Evolutionary conservation across 2,888 invertebrate species (phyloP).

Genomic region (Elegia similella): DNA sequence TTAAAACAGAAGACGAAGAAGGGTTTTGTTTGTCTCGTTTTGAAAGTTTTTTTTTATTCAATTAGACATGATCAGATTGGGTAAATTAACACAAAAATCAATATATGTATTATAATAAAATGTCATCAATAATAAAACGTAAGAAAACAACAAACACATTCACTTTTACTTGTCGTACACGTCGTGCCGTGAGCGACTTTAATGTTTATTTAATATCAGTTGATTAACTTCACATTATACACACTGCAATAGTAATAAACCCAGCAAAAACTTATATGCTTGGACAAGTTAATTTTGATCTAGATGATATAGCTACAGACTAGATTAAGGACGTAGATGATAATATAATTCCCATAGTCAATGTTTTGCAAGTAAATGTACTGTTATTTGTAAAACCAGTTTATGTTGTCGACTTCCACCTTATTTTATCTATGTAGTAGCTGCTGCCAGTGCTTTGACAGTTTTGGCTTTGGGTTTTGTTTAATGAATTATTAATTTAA

Average conservation of each 20-base stretch:
- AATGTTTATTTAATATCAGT: constrained; percentile 16
- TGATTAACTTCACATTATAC: constrained; percentile 14
- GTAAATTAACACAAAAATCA: too few relatives aligned
- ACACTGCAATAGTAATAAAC: constrained; percentile 15
- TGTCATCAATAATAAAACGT: constrained; percentile 1
- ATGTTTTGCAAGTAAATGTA: constrained; percentile 14
- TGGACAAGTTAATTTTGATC: constrained; percentile 15
- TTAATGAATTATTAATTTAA: too few relatives aligned
- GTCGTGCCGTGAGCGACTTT: constrained; percentile 6
- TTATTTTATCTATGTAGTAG: not conserved
- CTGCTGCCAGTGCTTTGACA: too few relatives aligned
- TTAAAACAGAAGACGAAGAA: too few relatives aligned
- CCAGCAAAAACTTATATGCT: constrained; percentile 13
- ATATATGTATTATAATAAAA: not conserved
- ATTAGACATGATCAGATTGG: too few relatives aligned
- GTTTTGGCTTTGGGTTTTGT: too few relatives aligned
- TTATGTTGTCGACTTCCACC: not conserved
- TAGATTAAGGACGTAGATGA: constrained; percentile 4
- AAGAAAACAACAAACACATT: constrained; percentile 6
- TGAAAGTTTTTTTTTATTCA: too few relatives aligned
- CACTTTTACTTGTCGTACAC: constrained; percentile 1
- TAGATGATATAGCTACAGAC: constrained; percentile 10
- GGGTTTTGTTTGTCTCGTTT: too few relatives aligned
- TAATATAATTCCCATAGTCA: not conserved
- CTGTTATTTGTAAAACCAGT: constrained; percentile 13